Conservation (phyloP, 2,797 vertebrate genomes). For the Coccyzus lansbergi region DNA sequence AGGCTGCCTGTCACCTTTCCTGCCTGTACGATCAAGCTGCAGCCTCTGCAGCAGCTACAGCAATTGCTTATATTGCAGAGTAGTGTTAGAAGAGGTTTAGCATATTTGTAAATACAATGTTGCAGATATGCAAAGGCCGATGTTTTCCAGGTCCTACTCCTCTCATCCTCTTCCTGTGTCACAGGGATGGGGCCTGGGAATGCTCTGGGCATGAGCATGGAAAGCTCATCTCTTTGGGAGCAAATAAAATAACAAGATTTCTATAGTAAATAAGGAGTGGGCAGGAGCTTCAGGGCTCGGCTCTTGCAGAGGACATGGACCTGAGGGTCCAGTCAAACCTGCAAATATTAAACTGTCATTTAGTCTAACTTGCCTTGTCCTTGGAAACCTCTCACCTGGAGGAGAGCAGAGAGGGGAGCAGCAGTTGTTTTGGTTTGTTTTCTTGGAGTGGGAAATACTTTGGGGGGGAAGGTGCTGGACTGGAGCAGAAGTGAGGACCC, state of each 20-base stretch:
- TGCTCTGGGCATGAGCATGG: not conserved
- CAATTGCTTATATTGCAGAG: not conserved
- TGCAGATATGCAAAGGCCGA: not conserved
- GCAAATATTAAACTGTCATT: not conserved
- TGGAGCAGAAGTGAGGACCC: not conserved
- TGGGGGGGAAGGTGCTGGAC: not conserved
- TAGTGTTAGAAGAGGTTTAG: not conserved
- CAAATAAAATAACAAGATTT: accelerated
- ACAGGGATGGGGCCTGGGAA: not conserved
- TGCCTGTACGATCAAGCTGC: not conserved
- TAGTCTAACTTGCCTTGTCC: not conserved
- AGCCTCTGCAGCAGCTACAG: not conserved
- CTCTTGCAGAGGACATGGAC: accelerated
- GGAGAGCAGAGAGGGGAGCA: not conserved
- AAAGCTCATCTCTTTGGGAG: not conserved
- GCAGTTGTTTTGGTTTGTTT: not conserved
- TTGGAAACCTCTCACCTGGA: not conserved
- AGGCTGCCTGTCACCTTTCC: not conserved
- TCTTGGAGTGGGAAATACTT: not conserved
- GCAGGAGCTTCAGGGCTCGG: not conserved
- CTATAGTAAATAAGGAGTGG: not conserved
- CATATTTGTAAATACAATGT: not conserved
- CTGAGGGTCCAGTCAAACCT: not conserved
- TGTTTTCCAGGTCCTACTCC: not conserved
- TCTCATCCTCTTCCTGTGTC: not conserved